These are phyloP conservation scores for Brachyhypopomus gauderio DNA, from an alignment of 2,113 vertebrate genomes.

Conservation along the genomic window DNA sequence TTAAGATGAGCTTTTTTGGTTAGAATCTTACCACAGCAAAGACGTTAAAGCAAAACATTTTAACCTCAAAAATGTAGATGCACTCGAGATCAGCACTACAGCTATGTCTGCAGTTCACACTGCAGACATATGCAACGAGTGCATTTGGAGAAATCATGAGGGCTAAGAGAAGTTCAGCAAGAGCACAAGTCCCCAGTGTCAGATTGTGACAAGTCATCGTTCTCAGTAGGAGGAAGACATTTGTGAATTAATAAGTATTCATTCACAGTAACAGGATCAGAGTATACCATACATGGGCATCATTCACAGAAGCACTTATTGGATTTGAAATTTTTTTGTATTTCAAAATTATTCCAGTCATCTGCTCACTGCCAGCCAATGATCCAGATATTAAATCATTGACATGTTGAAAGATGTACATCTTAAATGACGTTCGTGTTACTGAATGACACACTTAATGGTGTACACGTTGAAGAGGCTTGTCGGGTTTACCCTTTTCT, in stretches of 20 bases:
- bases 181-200: background rate
- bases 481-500: too few relatives aligned
- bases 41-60: too few relatives aligned
- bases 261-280: background rate
- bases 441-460: too few relatives aligned
- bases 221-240: background rate
- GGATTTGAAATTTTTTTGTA: background rate
- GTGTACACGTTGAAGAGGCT: too few relatives aligned
- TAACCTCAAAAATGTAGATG: background rate
- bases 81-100: background rate
- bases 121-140: background rate
- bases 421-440: too few relatives aligned
- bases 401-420: too few relatives aligned
- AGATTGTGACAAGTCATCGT: background rate
- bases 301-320: background rate
- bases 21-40: too few relatives aligned
- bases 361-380: too few relatives aligned
- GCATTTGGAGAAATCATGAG: constrained; percentile 16
- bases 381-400: too few relatives aligned
- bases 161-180: background rate
- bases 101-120: constrained; percentile 2
- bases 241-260: background rate
- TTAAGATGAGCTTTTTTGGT: too few relatives aligned
- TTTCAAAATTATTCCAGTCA: too few relatives aligned
- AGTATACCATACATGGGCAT: too few relatives aligned